phyloP scores from a whole-genome alignment of 1,140 invertebrate species.

The Papilio dardanus region DNA sequence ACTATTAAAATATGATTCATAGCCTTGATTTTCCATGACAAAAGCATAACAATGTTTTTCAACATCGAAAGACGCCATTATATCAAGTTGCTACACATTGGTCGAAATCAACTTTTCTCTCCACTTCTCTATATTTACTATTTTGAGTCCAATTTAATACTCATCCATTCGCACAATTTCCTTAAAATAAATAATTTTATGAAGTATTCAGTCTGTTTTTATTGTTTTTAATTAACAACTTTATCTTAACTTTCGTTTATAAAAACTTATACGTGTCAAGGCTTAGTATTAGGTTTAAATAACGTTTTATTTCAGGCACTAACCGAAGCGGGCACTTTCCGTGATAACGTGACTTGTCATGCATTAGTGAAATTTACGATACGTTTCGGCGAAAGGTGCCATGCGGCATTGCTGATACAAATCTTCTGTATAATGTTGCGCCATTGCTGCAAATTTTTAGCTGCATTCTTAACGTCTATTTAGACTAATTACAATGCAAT shows the following conservation, averaged over 20 bases:
- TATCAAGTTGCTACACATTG: no score
- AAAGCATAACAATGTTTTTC: not conserved
- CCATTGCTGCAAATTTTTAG: constrained; percentile 26
- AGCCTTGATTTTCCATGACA: not conserved
- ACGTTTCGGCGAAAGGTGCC: constrained; percentile 2
- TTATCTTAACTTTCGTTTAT: not conserved
- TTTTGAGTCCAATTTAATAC: no score
- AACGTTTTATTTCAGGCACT: not conserved
- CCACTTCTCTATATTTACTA: no score
- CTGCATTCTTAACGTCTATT: constrained; percentile 27
- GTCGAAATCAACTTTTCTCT: no score
- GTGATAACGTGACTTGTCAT: constrained; percentile 29
- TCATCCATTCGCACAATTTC: no score
- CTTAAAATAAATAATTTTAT: no score
- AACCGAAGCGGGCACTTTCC: not conserved
- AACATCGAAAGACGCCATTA: not conserved
- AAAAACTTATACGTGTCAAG: not conserved
- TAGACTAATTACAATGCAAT: not conserved
- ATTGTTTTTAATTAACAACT: not conserved
- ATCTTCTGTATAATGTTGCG: constrained; percentile 30
- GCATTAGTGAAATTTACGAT: constrained; percentile 32
- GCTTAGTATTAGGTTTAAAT: not conserved
- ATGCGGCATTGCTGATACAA: constrained; percentile 29
- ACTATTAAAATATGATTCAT: not conserved
- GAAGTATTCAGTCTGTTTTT: no score